A percentile compares a stretch with the other conserved stretches of the same genome.
Evolutionary conservation across 1,140 invertebrate genomes (phyloP).

Genomic region (Brachionus rubens): DNA sequence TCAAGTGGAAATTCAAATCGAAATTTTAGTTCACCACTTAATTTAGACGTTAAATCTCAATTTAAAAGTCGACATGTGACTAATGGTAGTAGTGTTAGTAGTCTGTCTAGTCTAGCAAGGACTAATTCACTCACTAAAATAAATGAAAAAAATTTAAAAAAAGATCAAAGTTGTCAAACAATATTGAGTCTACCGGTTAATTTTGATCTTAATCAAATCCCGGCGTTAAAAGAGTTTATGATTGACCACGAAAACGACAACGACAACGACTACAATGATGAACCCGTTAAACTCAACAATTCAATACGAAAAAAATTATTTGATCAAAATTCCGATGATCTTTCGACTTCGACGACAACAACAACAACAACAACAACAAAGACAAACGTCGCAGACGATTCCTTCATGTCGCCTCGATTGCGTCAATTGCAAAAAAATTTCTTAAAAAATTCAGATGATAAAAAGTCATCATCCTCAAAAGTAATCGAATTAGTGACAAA

Average conservation of each 20-base stretch:
- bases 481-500: background rate
- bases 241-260: background rate
- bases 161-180: constrained; percentile 39
- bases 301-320: constrained; percentile 40
- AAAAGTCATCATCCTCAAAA: background rate
- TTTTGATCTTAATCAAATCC: constrained; percentile 5
- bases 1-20: background rate
- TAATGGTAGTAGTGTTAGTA: constrained; percentile 3
- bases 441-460: background rate
- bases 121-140: background rate
- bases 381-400: background rate
- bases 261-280: background rate
- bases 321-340: background rate
- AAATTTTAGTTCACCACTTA: constrained; percentile 6
- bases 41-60: background rate
- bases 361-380: too few species aligned
- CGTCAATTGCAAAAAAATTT: background rate
- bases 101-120: background rate
- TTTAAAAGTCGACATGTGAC: background rate
- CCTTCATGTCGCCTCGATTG: constrained; percentile 15
- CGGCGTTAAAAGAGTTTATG: background rate
- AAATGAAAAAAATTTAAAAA: constrained; percentile 3
- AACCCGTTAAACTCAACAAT: background rate
- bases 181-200: constrained; percentile 1
- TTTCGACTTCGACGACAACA: background rate